These are phyloP conservation scores for Drosophila guanche DNA, from an alignment of 1,140 invertebrate genomes.

Conservation along the genomic window DNA sequence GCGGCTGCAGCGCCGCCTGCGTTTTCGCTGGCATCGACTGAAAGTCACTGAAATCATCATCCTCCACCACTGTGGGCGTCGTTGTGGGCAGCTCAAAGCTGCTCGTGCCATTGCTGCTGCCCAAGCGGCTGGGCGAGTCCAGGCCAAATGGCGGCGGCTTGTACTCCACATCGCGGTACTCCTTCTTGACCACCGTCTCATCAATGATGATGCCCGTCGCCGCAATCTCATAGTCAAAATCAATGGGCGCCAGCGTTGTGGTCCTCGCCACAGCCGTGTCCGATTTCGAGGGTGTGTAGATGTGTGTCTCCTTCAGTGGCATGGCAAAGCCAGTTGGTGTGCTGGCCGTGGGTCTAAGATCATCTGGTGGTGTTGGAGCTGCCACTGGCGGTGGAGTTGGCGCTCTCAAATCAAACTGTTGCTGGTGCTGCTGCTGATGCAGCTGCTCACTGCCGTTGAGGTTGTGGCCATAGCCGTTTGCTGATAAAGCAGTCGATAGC, in stretches of 20 bases:
- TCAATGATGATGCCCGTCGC: conserved; percentile 82
- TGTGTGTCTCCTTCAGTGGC: conserved; percentile 82
- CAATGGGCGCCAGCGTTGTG: conserved; percentile 71
- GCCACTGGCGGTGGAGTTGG: conserved; percentile 10
- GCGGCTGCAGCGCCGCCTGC: conserved; percentile 15
- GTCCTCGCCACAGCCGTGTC: conserved; percentile 72
- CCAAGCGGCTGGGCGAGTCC: conserved; percentile 53
- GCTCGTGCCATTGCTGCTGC: conserved; percentile 6
- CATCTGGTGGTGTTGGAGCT: conserved; percentile 13
- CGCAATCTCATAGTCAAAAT: conserved; percentile 82
- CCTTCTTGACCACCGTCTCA: conserved; percentile 82
- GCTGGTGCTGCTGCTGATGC: conserved; percentile 54
- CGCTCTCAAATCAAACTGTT: conserved; percentile 67
- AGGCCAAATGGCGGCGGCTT: conserved; percentile 66
- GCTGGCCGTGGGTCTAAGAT: conserved; percentile 30
- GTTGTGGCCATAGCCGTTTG: conserved; percentile 68
- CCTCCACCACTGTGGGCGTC: conserved; percentile 20
- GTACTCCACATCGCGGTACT: conserved; percentile 83
- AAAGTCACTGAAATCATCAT: conserved; percentile 81
- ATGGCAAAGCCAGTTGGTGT: conserved; percentile 49
- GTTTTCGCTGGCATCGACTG: conserved; percentile 65
- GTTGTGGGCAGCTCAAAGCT: conserved; percentile 39
- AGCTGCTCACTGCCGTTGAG: conserved; percentile 62
- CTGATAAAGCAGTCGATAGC: conserved; percentile 73
- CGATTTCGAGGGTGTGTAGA: conserved; percentile 79